Percentiles rank a stretch among this genome's conserved stretches.
phyloP scores from a whole-genome alignment of 2,113 vertebrate species.

The Micromys minutus region DNA sequence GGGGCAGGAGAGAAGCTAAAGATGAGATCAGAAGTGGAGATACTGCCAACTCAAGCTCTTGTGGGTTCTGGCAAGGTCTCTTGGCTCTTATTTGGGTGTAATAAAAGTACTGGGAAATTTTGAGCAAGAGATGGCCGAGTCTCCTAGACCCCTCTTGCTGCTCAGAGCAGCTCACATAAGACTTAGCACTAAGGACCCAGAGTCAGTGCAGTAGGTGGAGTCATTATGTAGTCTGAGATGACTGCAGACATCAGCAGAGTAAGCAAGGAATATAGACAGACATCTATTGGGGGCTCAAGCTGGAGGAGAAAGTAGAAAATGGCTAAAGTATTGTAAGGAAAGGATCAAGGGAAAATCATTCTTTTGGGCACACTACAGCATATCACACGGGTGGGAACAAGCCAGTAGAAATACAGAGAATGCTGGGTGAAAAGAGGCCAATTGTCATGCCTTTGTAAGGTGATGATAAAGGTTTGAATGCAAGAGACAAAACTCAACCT shows the following conservation, averaged over 20 bases:
- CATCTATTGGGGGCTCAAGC: not conserved
- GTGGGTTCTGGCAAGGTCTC: slow-evolving; percentile 36
- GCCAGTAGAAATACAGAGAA: not conserved
- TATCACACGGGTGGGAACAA: not conserved
- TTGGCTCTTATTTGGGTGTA: not conserved
- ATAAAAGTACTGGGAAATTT: slow-evolving; percentile 33
- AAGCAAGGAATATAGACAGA: not conserved
- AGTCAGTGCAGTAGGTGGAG: too few species aligned
- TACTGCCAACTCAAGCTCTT: slow-evolving; percentile 4
- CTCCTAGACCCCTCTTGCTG: not conserved
- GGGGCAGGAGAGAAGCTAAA: not conserved
- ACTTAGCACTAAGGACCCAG: not conserved
- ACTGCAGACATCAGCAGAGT: not conserved
- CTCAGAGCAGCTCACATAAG: not conserved
- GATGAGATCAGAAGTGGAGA: slow-evolving; percentile 15
- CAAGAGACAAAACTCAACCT: not conserved
- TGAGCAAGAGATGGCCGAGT: not conserved
- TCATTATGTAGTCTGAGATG: not conserved
- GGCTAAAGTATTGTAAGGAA: not conserved
- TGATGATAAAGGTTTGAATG: not conserved
- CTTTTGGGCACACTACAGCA: not conserved
- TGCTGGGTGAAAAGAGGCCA: not conserved
- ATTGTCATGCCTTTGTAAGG: not conserved
- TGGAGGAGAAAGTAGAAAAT: not conserved
- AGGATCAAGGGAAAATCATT: not conserved